These are phyloP conservation scores for Eulithis testata DNA, from an alignment of 2,888 invertebrate genomes.

Conservation along the genomic window DNA sequence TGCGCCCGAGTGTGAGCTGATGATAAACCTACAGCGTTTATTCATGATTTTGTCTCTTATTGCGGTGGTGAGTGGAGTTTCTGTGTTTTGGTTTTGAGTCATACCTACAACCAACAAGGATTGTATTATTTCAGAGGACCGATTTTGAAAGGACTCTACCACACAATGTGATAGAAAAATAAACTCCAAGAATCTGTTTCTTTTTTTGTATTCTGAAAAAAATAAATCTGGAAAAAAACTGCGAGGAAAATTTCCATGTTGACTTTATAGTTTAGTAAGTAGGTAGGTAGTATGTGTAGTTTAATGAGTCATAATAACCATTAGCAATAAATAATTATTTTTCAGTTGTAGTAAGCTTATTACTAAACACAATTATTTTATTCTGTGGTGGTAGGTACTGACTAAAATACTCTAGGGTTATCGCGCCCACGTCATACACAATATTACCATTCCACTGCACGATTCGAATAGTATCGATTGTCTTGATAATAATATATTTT, in stretches of 20 bases:
- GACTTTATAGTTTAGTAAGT: conserved; percentile 4
- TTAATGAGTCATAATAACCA: conserved; percentile 8
- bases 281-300: background rate
- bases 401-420: conserved; percentile 13
- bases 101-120: background rate
- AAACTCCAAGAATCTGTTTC: too few relatives aligned
- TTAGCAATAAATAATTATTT: conserved; percentile 10
- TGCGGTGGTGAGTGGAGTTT: conserved; percentile 33
- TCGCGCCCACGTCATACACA: background rate
- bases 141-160: too few relatives aligned
- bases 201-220: too few relatives aligned
- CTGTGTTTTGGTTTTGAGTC: conserved; percentile 19
- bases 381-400: background rate
- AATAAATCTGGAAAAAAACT: too few relatives aligned
- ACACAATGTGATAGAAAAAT: too few relatives aligned
- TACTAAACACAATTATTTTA: too few relatives aligned
- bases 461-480: too few relatives aligned
- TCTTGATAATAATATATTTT: too few relatives aligned
- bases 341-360: background rate
- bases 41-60: conserved; percentile 41
- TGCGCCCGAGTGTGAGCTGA: conserved; percentile 31
- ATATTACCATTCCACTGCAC: too few relatives aligned
- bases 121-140: too few relatives aligned
- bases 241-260: too few relatives aligned
- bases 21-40: conserved; percentile 34